Percentiles rank a stretch among this genome's conserved stretches.
Conservation (phyloP, 2,888 invertebrate species). For the Embidobia sp. region DNA sequence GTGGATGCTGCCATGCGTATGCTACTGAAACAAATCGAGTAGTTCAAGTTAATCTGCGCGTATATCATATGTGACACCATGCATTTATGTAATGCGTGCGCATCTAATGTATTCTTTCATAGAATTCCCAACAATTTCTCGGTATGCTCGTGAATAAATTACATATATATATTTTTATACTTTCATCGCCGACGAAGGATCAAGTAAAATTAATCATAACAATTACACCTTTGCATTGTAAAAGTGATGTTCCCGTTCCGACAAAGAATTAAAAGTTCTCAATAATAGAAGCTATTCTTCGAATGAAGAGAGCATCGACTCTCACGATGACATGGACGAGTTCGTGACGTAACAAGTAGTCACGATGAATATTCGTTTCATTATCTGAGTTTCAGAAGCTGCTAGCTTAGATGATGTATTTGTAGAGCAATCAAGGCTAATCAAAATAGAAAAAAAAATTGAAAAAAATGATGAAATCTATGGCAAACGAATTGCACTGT, state of each 20-base stretch:
- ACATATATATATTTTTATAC: no score
- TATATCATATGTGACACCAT: conserved; percentile 25
- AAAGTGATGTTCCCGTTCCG: no score
- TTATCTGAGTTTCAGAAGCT: conserved; percentile 14
- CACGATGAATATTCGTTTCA: conserved; percentile 16
- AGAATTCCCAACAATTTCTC: conserved; percentile 7
- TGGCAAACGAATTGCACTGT: not conserved
- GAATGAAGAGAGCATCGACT: conserved; percentile 16
- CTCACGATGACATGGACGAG: not conserved
- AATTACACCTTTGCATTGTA: no score
- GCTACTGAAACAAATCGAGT: conserved; percentile 38
- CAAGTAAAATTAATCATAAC: no score
- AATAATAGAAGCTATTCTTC: conserved; percentile 18
- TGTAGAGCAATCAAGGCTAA: not conserved
- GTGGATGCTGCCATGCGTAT: no score
- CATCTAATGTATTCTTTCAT: conserved; percentile 1
- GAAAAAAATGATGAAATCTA: conserved; percentile 8
- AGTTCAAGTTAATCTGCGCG: conserved; percentile 20
- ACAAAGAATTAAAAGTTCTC: no score
- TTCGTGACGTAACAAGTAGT: conserved; percentile 23
- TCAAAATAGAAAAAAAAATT: no score
- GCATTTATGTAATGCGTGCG: conserved; percentile 30
- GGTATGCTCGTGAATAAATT: no score
- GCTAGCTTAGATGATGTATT: no score
- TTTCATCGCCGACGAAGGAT: no score